Conservation (phyloP, 2,797 vertebrate species). For the Clarias laeviceps region DNA sequence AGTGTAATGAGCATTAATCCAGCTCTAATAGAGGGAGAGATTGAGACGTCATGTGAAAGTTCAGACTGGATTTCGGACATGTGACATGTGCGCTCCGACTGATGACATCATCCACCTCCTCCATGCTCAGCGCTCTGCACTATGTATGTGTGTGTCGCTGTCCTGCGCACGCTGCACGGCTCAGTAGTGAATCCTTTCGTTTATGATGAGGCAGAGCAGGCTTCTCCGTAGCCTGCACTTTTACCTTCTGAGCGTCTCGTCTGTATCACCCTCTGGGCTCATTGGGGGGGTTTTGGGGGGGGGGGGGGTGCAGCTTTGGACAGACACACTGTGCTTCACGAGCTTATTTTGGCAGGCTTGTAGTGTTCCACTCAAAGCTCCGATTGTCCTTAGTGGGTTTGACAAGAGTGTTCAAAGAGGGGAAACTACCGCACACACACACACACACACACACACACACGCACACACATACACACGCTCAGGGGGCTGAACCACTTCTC, state of each 20-base stretch:
- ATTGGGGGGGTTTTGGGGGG: not conserved
- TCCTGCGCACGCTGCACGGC: not conserved
- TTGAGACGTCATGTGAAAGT: constrained; percentile 33
- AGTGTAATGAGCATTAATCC: constrained; percentile 77
- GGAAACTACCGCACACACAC: constrained; percentile 67
- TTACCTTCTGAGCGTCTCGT: not conserved
- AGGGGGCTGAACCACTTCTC: constrained; percentile 20
- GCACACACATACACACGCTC: constrained; percentile 30
- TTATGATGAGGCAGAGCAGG: not conserved
- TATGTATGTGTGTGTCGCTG: not conserved
- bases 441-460: constrained; percentile 5
- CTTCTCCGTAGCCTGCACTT: not conserved
- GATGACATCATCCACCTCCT: constrained; percentile 9
- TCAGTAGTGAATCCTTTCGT: not conserved
- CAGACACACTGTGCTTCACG: constrained; percentile 40
- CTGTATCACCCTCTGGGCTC: not conserved
- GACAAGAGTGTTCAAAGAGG: constrained; percentile 75
- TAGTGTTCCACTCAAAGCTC: constrained; percentile 75
- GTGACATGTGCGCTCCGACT: constrained; percentile 31
- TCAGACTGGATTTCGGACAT: constrained; percentile 41
- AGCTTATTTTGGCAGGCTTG: constrained; percentile 56
- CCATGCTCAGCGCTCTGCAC: not conserved
- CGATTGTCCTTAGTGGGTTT: constrained; percentile 77
- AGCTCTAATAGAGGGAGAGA: constrained; percentile 69
- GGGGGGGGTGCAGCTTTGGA: constrained; percentile 2